Percentiles rank a stretch among this genome's conserved stretches.
phyloP scores from a whole-genome alignment of 2,797 vertebrate species.

The Poeciliopsis turneri region DNA sequence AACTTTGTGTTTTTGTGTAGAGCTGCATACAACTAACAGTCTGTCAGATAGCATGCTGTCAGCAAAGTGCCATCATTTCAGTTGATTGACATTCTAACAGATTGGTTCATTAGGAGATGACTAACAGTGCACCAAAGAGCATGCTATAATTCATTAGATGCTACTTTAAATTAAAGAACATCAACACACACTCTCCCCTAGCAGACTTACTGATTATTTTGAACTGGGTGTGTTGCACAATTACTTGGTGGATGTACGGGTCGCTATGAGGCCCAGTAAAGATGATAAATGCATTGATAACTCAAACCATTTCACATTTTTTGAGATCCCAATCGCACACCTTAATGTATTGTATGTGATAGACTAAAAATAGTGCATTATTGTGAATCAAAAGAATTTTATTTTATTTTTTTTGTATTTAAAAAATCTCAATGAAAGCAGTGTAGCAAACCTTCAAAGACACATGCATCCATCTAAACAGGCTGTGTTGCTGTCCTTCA shows the following conservation, averaged over 20 bases:
- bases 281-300: background rate
- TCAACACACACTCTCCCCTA: background rate
- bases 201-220: constrained; percentile 7
- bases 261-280: constrained; percentile 7
- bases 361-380: background rate
- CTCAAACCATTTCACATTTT: background rate
- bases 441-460: background rate
- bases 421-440: background rate
- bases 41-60: constrained; percentile 59
- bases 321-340: background rate
- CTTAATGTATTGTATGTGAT: background rate
- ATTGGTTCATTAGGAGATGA: constrained; percentile 45
- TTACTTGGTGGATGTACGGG: background rate
- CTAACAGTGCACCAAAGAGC: constrained; percentile 60
- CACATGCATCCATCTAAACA: background rate
- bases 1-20: constrained; percentile 36
- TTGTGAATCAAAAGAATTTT: background rate
- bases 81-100: constrained; percentile 57
- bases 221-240: background rate
- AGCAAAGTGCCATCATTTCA: constrained; percentile 29
- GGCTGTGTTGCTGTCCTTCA: background rate
- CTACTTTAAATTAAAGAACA: background rate
- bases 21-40: constrained; percentile 56
- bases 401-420: too few species aligned
- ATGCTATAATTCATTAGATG: constrained; percentile 43